Base-by-base conservation (phyloP, 2,888 invertebrate species). In the Theretra japonica region DNA sequence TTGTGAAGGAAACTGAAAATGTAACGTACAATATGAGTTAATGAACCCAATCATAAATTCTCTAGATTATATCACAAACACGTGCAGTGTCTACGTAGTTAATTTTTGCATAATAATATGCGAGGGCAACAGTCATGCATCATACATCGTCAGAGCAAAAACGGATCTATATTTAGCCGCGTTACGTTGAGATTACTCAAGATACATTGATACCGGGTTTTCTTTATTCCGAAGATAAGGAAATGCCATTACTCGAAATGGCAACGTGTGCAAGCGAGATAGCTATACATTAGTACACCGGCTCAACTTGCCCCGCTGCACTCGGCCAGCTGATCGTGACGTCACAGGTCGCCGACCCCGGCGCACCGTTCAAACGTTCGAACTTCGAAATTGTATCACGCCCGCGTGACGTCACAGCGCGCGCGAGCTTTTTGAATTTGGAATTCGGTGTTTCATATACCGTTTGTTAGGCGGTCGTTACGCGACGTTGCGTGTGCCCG, bases 281-380 rank as follows among this genome's bases (percentile, higher is more conserved):
- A 72, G 48, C 73, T 62, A 59, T 60, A 62, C 68, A 58, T 62
- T 69, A 68, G 68, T 65, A 72, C 70, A 72, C 69, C 23, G 60
- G 58, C 58, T 58, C 72, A 73, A 73, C 70, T 73, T 74, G 80
- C 75, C 76, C 82, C 82, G 84, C 80, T 86, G 88, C 88, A 85
- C 78, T 80, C 80, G 75, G 82, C 84, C 93, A 93, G 93, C 92
- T 93, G 93, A 89, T 89, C 77, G 83, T 91, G 90, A 92, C 93
- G 93, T 93, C 92, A 92, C 80, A 80, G 92, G 91, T 87, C 90
- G 83, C 71, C 85, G 91, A 90, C 90, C 92, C 80, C 80, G 73
- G 75, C 75, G 62, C 69, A 76, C 79, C 80, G 80, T 74, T 82
- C 80, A 83, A 76, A 76, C 78, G 79, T 74, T 82, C 80, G 83